These are phyloP conservation scores for Hippocampus kuda DNA, from an alignment of 2,797 vertebrate genomes.

Conservation along the genomic window DNA sequence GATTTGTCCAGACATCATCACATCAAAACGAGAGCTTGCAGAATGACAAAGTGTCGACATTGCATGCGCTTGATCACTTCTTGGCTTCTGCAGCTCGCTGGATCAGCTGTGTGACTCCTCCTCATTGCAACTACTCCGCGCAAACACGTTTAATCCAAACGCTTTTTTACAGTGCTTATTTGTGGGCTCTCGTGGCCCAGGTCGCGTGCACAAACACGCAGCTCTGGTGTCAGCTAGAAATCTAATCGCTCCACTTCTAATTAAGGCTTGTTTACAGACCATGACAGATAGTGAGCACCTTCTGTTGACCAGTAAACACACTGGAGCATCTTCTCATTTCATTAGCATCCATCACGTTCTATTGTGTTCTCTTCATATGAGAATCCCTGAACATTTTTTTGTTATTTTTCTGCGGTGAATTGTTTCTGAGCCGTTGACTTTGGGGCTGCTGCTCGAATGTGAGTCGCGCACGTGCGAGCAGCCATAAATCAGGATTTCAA, in stretches of 20 bases:
- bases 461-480: neutral
- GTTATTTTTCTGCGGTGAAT: neutral
- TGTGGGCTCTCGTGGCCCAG: neutral
- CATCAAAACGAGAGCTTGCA: neutral
- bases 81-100: neutral
- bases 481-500: neutral
- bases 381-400: neutral
- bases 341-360: neutral
- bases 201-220: conserved; percentile 35
- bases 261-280: conserved; percentile 36
- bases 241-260: conserved; percentile 33
- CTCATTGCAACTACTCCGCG: neutral
- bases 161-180: conserved; percentile 21
- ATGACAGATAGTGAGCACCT: conserved; percentile 6
- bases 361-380: neutral
- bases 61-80: neutral
- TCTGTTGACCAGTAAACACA: conserved; percentile 10
- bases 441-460: neutral
- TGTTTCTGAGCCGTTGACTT: neutral
- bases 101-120: neutral
- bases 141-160: conserved; percentile 1
- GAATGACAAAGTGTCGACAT: neutral
- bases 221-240: conserved; percentile 34
- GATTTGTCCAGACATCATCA: neutral
- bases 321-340: conserved; percentile 1